Evolutionary conservation across 23 tunicate species (phyloP).

Genomic region (Corella eumyota): DNA sequence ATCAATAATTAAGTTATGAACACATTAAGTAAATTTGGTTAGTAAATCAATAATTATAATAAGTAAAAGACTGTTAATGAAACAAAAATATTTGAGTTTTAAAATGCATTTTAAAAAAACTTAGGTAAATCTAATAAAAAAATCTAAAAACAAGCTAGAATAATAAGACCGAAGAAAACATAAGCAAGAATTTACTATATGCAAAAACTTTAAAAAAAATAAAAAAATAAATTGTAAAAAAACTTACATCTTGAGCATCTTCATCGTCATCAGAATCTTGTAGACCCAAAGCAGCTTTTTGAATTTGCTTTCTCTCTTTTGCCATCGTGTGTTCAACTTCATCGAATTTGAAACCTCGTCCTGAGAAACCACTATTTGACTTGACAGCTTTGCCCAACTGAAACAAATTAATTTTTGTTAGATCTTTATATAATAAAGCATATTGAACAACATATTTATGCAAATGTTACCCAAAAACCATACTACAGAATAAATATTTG

Average conservation of each 20-base stretch:
- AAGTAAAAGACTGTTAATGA: too few species aligned
- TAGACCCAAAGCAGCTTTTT: slow-evolving; percentile 89
- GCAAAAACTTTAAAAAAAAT: too few species aligned
- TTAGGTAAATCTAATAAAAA: too few species aligned
- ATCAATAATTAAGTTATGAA: too few species aligned
- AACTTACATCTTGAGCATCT: slow-evolving; percentile 60
- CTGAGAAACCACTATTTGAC: slow-evolving; percentile 77
- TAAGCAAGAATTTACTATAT: too few species aligned
- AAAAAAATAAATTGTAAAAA: not conserved
- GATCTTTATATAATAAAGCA: not conserved
- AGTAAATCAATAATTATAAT: too few species aligned
- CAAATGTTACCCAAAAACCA: not conserved
- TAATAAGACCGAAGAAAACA: too few species aligned
- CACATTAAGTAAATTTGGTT: too few species aligned
- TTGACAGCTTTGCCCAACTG: slow-evolving; percentile 86
- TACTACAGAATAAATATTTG: too few species aligned
- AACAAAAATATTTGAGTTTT: too few species aligned
- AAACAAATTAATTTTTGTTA: not conserved
- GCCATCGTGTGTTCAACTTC: slow-evolving; percentile 89
- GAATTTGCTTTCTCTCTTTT: slow-evolving; percentile 81
- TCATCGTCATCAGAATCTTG: slow-evolving; percentile 95
- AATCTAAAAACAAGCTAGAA: too few species aligned
- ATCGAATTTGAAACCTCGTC: slow-evolving; percentile 95
- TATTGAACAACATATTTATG: not conserved
- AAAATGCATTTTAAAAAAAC: too few species aligned